A percentile compares a stretch with the other conserved stretches of the same genome.
phyloP scores from a whole-genome alignment of 2,888 invertebrate species.

The Bursaphelenchus okinawaensis region DNA sequence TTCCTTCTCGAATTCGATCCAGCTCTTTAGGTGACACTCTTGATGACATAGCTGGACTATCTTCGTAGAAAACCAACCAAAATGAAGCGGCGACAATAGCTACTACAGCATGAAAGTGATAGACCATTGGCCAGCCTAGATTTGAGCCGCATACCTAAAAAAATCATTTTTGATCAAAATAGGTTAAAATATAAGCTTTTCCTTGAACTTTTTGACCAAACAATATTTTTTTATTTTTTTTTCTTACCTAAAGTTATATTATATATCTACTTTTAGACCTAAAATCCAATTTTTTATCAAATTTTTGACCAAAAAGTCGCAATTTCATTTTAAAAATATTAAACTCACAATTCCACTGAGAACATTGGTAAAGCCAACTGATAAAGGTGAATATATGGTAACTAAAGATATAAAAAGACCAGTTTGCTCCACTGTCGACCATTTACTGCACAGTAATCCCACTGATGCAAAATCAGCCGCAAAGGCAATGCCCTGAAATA shows the following conservation, averaged over 20 bases:
- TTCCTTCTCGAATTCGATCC: slow-evolving; percentile 19
- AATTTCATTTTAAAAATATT: neutral
- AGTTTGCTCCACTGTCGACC: slow-evolving; percentile 29
- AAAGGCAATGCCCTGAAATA: slow-evolving; percentile 22
- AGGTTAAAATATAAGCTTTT: no score
- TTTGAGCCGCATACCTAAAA: slow-evolving; percentile 19
- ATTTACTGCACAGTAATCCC: slow-evolving; percentile 26
- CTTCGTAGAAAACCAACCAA: slow-evolving; percentile 26
- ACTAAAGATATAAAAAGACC: slow-evolving; percentile 25
- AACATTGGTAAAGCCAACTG: slow-evolving; percentile 27
- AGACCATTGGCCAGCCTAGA: slow-evolving; percentile 31
- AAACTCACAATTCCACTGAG: slow-evolving; percentile 25
- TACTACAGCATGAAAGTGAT: slow-evolving; percentile 27
- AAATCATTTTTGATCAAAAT: no score
- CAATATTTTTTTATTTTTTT: no score
- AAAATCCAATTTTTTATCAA: no score
- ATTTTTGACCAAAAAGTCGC: no score
- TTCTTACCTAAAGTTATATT: no score
- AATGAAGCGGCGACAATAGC: slow-evolving; percentile 15
- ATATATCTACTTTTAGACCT: no score
- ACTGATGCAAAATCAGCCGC: slow-evolving; percentile 33
- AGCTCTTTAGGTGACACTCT: slow-evolving; percentile 18
- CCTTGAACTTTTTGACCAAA: no score
- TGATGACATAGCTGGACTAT: slow-evolving; percentile 18
- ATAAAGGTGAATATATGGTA: slow-evolving; percentile 30